Percentiles rank a stretch among this genome's conserved stretches.
Evolutionary conservation across 2,888 invertebrate genomes (phyloP).

Genomic region (Troides helena): DNA sequence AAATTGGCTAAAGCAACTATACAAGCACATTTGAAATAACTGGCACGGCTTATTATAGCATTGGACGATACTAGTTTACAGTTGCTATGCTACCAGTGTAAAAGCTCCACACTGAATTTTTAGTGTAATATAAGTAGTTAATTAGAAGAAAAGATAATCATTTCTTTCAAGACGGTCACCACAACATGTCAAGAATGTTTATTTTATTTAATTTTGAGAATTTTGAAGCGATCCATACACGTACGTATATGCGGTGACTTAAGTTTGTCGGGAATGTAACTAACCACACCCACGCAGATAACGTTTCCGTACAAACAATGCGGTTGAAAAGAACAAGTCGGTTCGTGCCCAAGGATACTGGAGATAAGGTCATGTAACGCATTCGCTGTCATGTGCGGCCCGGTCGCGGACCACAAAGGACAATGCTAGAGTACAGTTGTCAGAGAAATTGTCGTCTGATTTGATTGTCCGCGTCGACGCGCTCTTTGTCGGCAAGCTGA

Average conservation of each 20-base stretch:
- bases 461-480: conserved; percentile 63
- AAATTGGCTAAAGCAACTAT: no score
- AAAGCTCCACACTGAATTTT: no score
- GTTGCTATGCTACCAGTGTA: no score
- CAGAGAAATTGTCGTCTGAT: conserved; percentile 65
- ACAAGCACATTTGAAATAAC: no score
- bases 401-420: conserved; percentile 43
- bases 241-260: conserved; percentile 9
- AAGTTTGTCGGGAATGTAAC: conserved; percentile 11
- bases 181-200: no score
- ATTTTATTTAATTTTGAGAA: conserved; percentile 19
- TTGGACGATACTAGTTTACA: no score
- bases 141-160: no score
- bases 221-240: neutral
- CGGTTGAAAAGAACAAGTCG: conserved; percentile 21
- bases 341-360: conserved; percentile 35
- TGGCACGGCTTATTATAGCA: no score
- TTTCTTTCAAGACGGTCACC: no score
- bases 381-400: conserved; percentile 33
- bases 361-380: conserved; percentile 41
- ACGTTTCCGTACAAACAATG: conserved; percentile 30
- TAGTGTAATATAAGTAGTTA: no score
- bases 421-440: conserved; percentile 43
- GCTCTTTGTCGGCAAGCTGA: conserved; percentile 57
- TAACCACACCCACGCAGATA: conserved; percentile 28